A percentile compares a stretch with the other conserved stretches of the same genome.
phyloP scores from a whole-genome alignment of 2,888 invertebrate genomes.

The Nomada ferruginata region DNA sequence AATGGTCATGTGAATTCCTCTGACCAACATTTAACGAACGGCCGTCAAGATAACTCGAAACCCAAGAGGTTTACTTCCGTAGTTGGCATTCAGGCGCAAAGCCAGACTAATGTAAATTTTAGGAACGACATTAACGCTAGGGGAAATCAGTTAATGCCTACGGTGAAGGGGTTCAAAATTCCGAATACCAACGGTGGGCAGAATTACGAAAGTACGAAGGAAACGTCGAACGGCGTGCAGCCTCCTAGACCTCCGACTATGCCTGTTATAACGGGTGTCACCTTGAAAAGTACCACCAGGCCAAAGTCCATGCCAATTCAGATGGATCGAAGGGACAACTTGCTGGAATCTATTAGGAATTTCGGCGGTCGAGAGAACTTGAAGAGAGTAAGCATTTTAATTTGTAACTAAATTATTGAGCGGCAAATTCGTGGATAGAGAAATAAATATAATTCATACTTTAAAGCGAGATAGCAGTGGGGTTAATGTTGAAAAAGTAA shows the following conservation, averaged over 20 bases:
- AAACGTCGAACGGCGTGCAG: conserved; percentile 12
- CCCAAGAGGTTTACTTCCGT: conserved; percentile 75
- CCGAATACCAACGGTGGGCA: conserved; percentile 29
- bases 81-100: conserved; percentile 71
- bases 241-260: conserved; percentile 78
- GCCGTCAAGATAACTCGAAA: conserved; percentile 16
- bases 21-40: conserved; percentile 21
- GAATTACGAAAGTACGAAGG: conserved; percentile 34
- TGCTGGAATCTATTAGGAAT: conserved; percentile 89
- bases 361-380: conserved; percentile 85
- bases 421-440: no score
- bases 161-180: conserved; percentile 76
- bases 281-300: conserved; percentile 76
- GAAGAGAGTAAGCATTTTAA: conserved; percentile 72
- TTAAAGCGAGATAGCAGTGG: neutral
- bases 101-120: conserved; percentile 23
- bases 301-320: conserved; percentile 74
- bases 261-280: conserved; percentile 82
- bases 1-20: conserved; percentile 49
- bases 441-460: neutral
- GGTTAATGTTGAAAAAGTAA: neutral
- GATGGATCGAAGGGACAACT: conserved; percentile 87
- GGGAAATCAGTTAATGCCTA: conserved; percentile 65
- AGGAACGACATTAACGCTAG: conserved; percentile 44
- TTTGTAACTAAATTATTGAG: neutral